phyloP scores from a whole-genome alignment of 1,140 invertebrate genomes.

The Thrips palmi region DNA sequence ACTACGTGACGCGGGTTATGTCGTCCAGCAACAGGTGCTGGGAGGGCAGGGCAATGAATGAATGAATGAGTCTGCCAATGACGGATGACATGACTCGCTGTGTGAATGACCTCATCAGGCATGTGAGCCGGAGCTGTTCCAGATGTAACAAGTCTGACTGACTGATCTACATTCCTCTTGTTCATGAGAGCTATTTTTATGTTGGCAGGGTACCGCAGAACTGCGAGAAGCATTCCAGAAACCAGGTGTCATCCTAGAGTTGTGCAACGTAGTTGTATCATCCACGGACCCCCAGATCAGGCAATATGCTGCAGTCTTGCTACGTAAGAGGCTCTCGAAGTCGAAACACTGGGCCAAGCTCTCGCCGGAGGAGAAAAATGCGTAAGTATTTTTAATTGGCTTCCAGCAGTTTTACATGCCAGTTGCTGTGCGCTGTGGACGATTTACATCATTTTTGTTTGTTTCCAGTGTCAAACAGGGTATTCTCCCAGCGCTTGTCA shows the following conservation, averaged over 20 bases:
- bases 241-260: conserved; percentile 31
- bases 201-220: conserved; percentile 37
- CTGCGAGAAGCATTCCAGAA: conserved; percentile 40
- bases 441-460: conserved; percentile 7
- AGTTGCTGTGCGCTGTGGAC: background rate
- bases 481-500: conserved; percentile 33
- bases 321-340: conserved; percentile 38
- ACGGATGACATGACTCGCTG: background rate
- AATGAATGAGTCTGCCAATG: background rate
- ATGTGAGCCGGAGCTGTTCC: background rate
- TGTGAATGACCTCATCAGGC: background rate
- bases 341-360: conserved; percentile 38
- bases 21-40: background rate
- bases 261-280: conserved; percentile 36
- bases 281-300: conserved; percentile 37
- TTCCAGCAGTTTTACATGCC: background rate
- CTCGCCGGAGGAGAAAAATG: conserved; percentile 26
- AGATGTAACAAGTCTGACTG: background rate
- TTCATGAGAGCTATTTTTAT: conserved; percentile 8
- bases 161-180: conserved; percentile 8
- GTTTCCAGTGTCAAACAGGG: conserved; percentile 35
- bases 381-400: conserved; percentile 20
- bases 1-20: no score
- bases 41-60: background rate
- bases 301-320: conserved; percentile 44